A percentile compares a stretch with the other conserved stretches of the same genome.
These are phyloP conservation scores for Liasis olivaceus DNA, from an alignment of 2,797 vertebrate species.

Conservation along the genomic window DNA sequence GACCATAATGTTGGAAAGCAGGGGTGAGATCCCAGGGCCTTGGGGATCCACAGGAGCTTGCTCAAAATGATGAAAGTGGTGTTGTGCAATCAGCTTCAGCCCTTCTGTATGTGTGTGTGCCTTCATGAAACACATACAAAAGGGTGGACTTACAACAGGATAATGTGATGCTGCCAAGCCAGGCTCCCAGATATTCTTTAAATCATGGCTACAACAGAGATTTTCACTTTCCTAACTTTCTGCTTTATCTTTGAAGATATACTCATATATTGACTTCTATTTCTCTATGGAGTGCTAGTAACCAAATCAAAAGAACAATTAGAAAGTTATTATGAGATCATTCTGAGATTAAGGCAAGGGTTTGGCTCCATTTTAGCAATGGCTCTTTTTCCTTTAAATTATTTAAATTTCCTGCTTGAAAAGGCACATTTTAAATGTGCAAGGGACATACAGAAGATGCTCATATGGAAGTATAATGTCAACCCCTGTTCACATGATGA, in stretches of 20 bases:
- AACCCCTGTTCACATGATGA: not conserved
- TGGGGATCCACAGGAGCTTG: not conserved
- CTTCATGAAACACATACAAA: not conserved
- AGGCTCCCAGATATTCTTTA: not conserved
- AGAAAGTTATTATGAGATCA: not conserved
- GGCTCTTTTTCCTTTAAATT: not conserved
- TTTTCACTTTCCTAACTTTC: not conserved
- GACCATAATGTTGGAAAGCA: not conserved
- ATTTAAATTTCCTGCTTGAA: not conserved
- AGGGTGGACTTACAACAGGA: not conserved
- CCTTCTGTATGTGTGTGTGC: not conserved
- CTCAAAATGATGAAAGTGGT: not conserved
- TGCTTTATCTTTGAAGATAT: not conserved
- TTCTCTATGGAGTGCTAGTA: not conserved
- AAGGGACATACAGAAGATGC: not conserved
- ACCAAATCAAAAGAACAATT: not conserved
- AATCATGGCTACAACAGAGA: not conserved
- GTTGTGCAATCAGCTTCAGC: not conserved
- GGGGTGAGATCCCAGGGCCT: not conserved
- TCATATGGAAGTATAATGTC: not conserved
- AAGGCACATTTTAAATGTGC: not conserved
- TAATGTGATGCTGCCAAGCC: not conserved
- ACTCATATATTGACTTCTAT: not conserved
- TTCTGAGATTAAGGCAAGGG: not conserved
- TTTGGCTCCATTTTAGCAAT: not conserved